These are phyloP conservation scores for Cyrtorhinus lividipennis DNA, from an alignment of 1,140 invertebrate genomes.

Conservation along the genomic window DNA sequence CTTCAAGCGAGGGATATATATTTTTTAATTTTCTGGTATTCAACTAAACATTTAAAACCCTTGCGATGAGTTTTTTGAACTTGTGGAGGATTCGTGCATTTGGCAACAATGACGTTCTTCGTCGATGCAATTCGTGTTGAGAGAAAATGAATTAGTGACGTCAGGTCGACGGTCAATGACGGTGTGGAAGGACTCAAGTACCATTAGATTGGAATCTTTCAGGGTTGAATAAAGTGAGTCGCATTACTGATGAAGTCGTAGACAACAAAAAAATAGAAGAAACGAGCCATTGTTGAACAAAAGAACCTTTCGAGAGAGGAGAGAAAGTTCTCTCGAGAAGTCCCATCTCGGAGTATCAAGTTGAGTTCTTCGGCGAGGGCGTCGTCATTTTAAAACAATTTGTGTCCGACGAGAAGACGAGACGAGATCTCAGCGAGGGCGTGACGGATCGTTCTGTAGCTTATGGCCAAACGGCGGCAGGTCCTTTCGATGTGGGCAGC, in stretches of 20 bases:
- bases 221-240: not conserved
- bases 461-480: too few relatives aligned
- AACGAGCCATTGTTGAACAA: not conserved
- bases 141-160: too few relatives aligned
- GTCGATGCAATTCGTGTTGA: too few relatives aligned
- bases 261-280: not conserved
- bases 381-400: not conserved
- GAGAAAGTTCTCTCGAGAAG: not conserved
- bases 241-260: slow-evolving; percentile 6
- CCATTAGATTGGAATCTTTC: slow-evolving; percentile 5
- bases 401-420: not conserved
- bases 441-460: not conserved
- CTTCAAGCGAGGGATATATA: too few relatives aligned
- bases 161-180: not conserved
- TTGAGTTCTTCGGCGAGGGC: not conserved
- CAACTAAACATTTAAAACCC: too few relatives aligned
- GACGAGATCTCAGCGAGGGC: not conserved
- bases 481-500: not conserved
- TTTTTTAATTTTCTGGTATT: too few relatives aligned
- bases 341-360: not conserved
- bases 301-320: not conserved
- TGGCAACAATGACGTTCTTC: too few relatives aligned
- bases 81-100: too few relatives aligned
- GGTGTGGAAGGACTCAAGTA: not conserved
- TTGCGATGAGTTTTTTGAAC: too few relatives aligned